phyloP scores from a whole-genome alignment of 2,888 invertebrate genomes.

The Pseudococcus longispinus region DNA sequence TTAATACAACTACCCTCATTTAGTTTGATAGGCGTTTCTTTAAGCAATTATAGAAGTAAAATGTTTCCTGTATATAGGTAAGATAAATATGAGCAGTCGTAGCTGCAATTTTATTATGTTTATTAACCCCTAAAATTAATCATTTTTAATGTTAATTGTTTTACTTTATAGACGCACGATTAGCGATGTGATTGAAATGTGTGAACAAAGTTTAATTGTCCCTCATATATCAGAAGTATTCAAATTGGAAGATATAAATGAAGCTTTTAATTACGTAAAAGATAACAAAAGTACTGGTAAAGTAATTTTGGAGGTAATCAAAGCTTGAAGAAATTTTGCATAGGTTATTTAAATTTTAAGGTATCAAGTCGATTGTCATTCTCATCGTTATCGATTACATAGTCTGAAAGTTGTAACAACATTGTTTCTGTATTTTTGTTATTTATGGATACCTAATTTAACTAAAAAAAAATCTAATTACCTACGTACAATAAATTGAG shows the following conservation, averaged over 20 bases:
- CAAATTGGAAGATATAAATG: constrained; percentile 68
- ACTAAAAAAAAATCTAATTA: no score
- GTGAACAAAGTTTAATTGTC: constrained; percentile 69
- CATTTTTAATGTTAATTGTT: background rate
- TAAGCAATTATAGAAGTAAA: constrained; percentile 65
- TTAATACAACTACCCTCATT: constrained; percentile 64
- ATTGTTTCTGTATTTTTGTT: background rate
- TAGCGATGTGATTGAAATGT: constrained; percentile 69
- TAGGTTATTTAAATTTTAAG: background rate
- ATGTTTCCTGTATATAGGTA: constrained; percentile 68
- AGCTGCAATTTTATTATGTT: no score
- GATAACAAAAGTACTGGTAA: constrained; percentile 71
- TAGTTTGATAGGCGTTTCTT: constrained; percentile 66
- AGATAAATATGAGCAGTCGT: constrained; percentile 57
- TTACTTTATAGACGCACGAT: constrained; percentile 65
- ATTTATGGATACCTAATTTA: background rate
- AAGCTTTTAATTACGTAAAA: constrained; percentile 68
- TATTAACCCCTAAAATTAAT: no score
- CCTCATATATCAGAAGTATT: constrained; percentile 68
- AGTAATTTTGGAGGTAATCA: constrained; percentile 65
- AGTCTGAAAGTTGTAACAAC: background rate
- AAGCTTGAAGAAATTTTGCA: background rate
- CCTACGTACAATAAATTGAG: no score
- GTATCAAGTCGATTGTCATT: background rate
- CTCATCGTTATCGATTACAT: background rate